Evolutionary conservation across 2,888 invertebrate species (phyloP), one percentile per base, ranked within the genome.

Genomic region (Troglohyphantes excavatus): DNA sequence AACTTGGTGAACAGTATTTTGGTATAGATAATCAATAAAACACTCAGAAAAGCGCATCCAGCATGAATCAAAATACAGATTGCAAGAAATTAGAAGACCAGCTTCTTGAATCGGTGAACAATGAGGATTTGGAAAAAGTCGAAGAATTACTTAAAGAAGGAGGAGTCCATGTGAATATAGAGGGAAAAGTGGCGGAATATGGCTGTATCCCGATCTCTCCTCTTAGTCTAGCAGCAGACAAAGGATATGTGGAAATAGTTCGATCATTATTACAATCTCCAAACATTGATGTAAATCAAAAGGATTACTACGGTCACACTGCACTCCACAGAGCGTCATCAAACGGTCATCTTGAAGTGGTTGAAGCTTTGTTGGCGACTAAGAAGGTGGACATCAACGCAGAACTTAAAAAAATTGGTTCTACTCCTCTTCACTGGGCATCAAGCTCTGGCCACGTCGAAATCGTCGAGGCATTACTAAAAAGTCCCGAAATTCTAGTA

Each of bases 191-290:
- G 21, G 61, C 59, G 3, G 61, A 76, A 11, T 21, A 27, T 26
- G n/a, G n/a, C 6, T 76, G 1, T 17, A 21, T 9, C 19, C 9
- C 6, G 11, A 21, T 21, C 11, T 29, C 63, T 29, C 76, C 63
- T 61, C 76, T 76, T 21, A 61, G 59, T 5, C 6, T 63, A 39
- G 76, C 76, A 33, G 76, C 63, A 0, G 63, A 76, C 2, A 33
- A 29, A 61, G 63, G 63, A 2, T 19, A 33, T 39, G 17, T 61
- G 11, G 76, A 61, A 5, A 23, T 76, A 11, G 21, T 61, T 7
- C 17, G 29, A 33, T n/a, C 11, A 1, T 61, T 76, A 5, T n/a
- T 76, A 21, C 17, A 17, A 33, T 5, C 9, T 6, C 29, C 61
- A 13, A 29, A 33, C 29, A 61, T 61, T 1, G 63, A 76, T 29